A percentile compares a stretch with the other conserved stretches of the same genome.
These are phyloP conservation scores for Strix uralensis DNA, from an alignment of 2,113 vertebrate species.

Conservation along the genomic window DNA sequence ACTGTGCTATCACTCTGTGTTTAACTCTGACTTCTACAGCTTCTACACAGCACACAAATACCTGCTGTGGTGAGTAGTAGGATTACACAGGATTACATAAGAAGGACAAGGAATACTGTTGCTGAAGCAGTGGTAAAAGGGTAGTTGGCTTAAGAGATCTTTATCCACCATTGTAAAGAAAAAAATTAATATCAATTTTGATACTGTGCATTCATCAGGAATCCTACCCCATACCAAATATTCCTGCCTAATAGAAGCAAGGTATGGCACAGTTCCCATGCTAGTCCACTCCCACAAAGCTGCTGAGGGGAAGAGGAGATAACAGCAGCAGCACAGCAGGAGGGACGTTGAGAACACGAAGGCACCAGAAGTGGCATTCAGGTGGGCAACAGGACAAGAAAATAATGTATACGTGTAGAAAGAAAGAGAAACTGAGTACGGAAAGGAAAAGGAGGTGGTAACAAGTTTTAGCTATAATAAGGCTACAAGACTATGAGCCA, in stretches of 20 bases:
- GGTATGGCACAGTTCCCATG: rapidly evolving
- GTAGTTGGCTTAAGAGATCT: not conserved
- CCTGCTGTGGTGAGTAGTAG: not conserved
- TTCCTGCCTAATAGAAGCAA: not conserved
- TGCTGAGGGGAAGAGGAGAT: not conserved
- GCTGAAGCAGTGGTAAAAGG: not conserved
- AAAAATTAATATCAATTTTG: not conserved
- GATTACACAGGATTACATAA: not conserved
- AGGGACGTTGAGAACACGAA: rapidly evolving
- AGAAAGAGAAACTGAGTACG: not conserved
- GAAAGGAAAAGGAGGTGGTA: not conserved
- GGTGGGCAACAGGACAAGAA: not conserved
- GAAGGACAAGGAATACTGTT: not conserved
- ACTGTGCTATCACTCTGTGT: not conserved
- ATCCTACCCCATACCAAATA: not conserved
- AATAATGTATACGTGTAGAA: rapidly evolving
- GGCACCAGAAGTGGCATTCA: not conserved
- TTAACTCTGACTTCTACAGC: not conserved
- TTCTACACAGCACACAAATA: rapidly evolving
- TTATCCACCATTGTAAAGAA: not conserved
- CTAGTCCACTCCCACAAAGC: rapidly evolving
- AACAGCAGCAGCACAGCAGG: not conserved
- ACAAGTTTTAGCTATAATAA: not conserved
- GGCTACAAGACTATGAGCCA: not conserved
- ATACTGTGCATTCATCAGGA: not conserved